Evolutionary conservation across 2,888 invertebrate species (phyloP), one percentile per base, ranked within the genome.

Genomic region (Synanthedon myopaeformis): DNA sequence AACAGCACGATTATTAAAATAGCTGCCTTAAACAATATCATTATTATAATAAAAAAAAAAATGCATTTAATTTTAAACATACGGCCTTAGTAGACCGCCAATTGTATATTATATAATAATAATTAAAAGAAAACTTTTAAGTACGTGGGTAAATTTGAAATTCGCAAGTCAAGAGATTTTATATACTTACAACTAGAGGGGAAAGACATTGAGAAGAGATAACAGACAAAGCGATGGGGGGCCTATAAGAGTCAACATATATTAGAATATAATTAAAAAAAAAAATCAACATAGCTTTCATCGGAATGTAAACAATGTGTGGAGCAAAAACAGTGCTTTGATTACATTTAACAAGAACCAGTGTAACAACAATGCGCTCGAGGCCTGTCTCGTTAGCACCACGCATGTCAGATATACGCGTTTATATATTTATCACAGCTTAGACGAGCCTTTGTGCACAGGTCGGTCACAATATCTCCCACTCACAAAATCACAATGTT

Each of bases 221-320:
- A 80, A 79, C 73, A 77, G 78, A 71, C 77, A 77, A 76, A 76
- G 77, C 78, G 74, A 72, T 68, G 72, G 72, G 73, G 69, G 71
- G 72, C 70, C 70, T 66, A 35, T 35, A 35, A 35, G 69, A 67
- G 76, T 80, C 77, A 72, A 74, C 69, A 75, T 78, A 77, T 23
- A 35, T 35, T 35, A 74, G 80, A 79, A 77, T 84, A 85, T 77
- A 61, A 76, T 35, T 76, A 80, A 84, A 83, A 79, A n/a, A 84
- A 23, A 83, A 83, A 84, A 75, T 79, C 80, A 84, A 85, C 83
- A 79, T 82, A 79, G 78, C 72, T 75, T 79, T 82, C 74, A 76
- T 76, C 78, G 80, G 86, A 86, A 86, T 86, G 86, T 86, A 82
- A 85, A 85, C 78, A 84, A 80, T 79, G 75, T 75, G 75, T 74